Evolutionary conservation across 2,888 invertebrate species (phyloP).

Genomic region (Meandrusa payeni): DNA sequence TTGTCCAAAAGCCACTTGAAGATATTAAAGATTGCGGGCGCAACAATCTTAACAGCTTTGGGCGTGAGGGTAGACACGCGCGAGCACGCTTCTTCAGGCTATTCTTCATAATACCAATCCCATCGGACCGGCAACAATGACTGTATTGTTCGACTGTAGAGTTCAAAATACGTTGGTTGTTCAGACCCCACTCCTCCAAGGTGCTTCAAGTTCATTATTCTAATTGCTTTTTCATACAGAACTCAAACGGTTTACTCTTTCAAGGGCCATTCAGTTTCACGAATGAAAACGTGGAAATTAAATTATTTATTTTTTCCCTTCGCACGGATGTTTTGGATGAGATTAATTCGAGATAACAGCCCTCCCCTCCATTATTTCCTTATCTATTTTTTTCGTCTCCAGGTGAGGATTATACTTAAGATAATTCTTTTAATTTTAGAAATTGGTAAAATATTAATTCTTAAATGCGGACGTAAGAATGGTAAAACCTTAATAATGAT

Average conservation of each 20-base stretch:
- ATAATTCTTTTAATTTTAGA: conserved; percentile 15
- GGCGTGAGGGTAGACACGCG: conserved; percentile 32
- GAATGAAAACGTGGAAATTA: conserved; percentile 67
- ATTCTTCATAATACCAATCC: conserved; percentile 25
- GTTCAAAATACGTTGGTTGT: conserved; percentile 34
- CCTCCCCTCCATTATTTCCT: conserved; percentile 35
- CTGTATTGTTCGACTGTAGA: conserved; percentile 11
- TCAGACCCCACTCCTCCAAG: conserved; percentile 35
- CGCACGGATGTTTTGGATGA: conserved; percentile 47
- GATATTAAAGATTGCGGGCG: conserved; percentile 65
- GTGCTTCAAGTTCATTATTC: conserved; percentile 71
- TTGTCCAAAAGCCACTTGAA: conserved; percentile 47
- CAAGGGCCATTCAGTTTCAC: conserved; percentile 61
- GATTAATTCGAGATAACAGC: conserved; percentile 59
- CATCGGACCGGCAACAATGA: conserved; percentile 3
- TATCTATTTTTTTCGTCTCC: conserved; percentile 27
- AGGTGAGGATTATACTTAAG: conserved; percentile 22
- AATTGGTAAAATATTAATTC: no score
- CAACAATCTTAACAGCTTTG: conserved; percentile 42
- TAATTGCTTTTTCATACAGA: conserved; percentile 64
- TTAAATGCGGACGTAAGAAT: no score
- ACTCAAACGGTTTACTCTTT: conserved; percentile 61
- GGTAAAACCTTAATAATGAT: no score
- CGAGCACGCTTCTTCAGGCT: conserved; percentile 30
- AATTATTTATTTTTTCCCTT: conserved; percentile 58